phyloP scores from a whole-genome alignment of 2,113 vertebrate species.

The Trinectes maculatus region DNA sequence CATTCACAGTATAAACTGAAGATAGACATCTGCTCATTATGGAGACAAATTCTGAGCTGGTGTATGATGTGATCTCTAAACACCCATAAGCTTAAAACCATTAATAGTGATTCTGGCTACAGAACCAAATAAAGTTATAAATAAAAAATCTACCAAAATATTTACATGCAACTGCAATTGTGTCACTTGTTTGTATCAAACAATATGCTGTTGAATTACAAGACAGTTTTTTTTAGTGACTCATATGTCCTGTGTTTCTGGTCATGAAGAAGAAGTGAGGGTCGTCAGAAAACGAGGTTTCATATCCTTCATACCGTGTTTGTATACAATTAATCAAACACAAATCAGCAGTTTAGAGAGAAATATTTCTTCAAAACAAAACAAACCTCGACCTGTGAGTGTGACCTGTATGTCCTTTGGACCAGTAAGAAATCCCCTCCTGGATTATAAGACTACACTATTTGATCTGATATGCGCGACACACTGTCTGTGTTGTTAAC shows the following conservation, averaged over 20 bases:
- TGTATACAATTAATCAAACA: not conserved
- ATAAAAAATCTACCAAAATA: constrained; percentile 11
- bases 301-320: not conserved
- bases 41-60: not conserved
- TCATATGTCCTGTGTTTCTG: not conserved
- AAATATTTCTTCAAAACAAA: not conserved
- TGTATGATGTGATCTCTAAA: not conserved
- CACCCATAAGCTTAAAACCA: not conserved
- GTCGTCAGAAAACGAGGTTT: not conserved
- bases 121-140: not conserved
- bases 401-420: not conserved
- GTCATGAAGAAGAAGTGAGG: not conserved
- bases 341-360: not conserved
- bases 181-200: not conserved
- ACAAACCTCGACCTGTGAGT: not conserved
- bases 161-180: not conserved
- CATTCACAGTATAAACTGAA: not conserved
- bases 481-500: constrained; percentile 89
- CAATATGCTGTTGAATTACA: constrained; percentile 3
- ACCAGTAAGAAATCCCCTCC: not conserved
- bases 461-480: constrained; percentile 90
- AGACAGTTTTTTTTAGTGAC: no score
- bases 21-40: not conserved
- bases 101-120: not conserved
- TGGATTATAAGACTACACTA: constrained; percentile 77